A percentile compares a stretch with the other conserved stretches of the same genome.
Conservation (phyloP, 2,888 invertebrate species). For the Emmelina monodactyla region DNA sequence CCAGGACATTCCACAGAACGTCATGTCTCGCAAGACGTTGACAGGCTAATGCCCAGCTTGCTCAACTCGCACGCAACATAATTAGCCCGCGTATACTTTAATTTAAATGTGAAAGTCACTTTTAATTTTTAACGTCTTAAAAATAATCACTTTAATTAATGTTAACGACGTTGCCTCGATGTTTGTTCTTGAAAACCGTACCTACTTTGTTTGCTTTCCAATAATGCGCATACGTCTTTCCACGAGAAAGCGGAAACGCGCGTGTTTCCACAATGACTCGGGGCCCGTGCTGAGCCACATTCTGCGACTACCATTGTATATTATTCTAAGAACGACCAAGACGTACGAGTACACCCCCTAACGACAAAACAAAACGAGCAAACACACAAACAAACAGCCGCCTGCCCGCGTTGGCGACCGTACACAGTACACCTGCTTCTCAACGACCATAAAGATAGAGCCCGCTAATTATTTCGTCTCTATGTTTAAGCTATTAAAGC, state of each 20-base stretch:
- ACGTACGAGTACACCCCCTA: too few relatives aligned
- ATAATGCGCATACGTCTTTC: constrained; percentile 57
- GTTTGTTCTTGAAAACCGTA: background rate
- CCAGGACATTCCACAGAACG: too few relatives aligned
- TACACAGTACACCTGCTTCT: background rate
- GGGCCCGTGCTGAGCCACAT: constrained; percentile 48
- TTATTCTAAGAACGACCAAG: constrained; percentile 43
- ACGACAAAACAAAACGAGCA: too few relatives aligned
- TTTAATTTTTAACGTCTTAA: too few relatives aligned
- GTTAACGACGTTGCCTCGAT: too few relatives aligned
- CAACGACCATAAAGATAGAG: too few relatives aligned
- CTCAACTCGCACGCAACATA: too few relatives aligned
- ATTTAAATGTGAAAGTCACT: too few relatives aligned
- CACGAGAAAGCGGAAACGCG: constrained; percentile 64
- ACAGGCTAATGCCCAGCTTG: too few relatives aligned
- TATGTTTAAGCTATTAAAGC: background rate
- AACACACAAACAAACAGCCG: background rate
- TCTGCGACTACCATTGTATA: constrained; percentile 43
- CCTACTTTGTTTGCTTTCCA: constrained; percentile 44
- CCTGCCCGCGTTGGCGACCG: background rate
- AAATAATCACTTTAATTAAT: too few relatives aligned
- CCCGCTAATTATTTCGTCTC: background rate
- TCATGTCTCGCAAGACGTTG: too few relatives aligned
- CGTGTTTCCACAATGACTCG: constrained; percentile 52
- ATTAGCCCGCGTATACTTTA: too few relatives aligned